A percentile compares a stretch with the other conserved stretches of the same genome.
Conservation (phyloP, 2,113 vertebrate genomes). For the Eidolon helvum region DNA sequence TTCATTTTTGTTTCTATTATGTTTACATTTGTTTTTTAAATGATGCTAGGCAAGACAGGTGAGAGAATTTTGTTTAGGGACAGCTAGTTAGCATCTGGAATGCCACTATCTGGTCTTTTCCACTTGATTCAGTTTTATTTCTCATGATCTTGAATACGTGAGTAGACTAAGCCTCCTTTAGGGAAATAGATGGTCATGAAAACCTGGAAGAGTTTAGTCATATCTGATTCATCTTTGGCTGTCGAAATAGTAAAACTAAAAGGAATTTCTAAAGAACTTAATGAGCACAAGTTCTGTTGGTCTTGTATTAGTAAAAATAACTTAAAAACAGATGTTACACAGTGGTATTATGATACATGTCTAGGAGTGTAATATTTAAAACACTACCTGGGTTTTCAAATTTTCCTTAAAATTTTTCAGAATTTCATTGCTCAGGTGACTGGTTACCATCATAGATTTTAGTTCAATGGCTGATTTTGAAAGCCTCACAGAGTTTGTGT, state of each 20-base stretch:
- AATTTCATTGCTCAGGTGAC: not conserved
- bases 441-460: not conserved
- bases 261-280: not conserved
- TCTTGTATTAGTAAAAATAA: not conserved
- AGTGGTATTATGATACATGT: not conserved
- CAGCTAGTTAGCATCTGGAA: not conserved
- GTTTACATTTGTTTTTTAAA: not conserved
- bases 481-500: not conserved
- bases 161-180: not conserved
- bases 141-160: not conserved
- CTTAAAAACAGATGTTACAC: not conserved
- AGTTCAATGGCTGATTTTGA: not conserved
- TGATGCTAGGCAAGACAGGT: not conserved
- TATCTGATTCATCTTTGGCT: not conserved
- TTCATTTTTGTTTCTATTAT: not conserved
- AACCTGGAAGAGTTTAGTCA: not conserved
- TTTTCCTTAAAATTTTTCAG: not conserved
- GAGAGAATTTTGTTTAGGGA: accelerated
- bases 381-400: not conserved
- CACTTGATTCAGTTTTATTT: not conserved
- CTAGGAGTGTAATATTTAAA: not conserved
- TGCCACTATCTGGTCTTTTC: not conserved
- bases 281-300: not conserved
- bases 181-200: not conserved
- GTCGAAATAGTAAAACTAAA: not conserved